These are phyloP conservation scores for Gryon sp. DNA, from an alignment of 1,140 invertebrate species.

Conservation along the genomic window DNA sequence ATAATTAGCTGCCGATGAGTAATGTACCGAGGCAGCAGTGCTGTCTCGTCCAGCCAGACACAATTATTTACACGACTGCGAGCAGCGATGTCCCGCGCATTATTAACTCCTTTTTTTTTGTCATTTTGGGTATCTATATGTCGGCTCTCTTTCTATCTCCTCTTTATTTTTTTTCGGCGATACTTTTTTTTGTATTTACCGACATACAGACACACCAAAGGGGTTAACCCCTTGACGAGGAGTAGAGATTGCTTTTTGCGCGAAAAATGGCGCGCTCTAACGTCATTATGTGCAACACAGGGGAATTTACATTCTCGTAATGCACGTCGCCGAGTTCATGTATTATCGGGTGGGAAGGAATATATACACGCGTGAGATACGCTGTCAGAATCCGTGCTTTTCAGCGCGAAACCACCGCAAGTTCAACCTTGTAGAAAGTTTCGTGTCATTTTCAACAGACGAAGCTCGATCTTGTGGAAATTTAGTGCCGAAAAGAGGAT, in stretches of 20 bases:
- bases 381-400: constrained; percentile 14
- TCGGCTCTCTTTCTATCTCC: neutral
- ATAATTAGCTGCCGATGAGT: constrained; percentile 44
- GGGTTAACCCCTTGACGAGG: constrained; percentile 23
- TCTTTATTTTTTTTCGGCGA: too few species aligned
- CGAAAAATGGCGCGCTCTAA: constrained; percentile 61
- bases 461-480: constrained; percentile 24
- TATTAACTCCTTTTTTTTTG: constrained; percentile 21
- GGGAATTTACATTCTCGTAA: constrained; percentile 62
- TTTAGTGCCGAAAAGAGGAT: constrained; percentile 8
- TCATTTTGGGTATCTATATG: neutral
- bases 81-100: constrained; percentile 30
- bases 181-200: too few species aligned
- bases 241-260: constrained; percentile 58
- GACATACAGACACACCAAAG: constrained; percentile 36
- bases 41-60: constrained; percentile 29
- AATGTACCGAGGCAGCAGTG: constrained; percentile 18
- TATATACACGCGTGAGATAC: constrained; percentile 33
- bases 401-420: constrained; percentile 26
- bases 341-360: constrained; percentile 17
- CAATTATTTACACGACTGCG: constrained; percentile 57
- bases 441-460: constrained; percentile 19
- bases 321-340: constrained; percentile 27
- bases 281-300: constrained; percentile 51
- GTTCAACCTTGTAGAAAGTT: constrained; percentile 38